Evolutionary conservation across 2,888 invertebrate species (phyloP).

Genomic region (Ctena decussata): DNA sequence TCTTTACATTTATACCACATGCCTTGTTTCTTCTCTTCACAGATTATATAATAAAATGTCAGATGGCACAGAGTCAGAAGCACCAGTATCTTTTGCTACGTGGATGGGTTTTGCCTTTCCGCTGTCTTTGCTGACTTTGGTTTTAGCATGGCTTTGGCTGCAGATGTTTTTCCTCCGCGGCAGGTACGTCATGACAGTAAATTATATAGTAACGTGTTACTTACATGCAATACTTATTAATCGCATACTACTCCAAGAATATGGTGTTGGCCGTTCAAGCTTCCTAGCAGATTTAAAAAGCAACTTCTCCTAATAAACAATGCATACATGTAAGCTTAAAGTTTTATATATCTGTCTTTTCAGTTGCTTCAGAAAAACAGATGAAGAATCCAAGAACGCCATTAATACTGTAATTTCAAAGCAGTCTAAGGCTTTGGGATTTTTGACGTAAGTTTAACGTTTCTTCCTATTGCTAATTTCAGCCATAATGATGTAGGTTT

Average conservation of each 20-base stretch:
- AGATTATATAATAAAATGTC: constrained; percentile 66
- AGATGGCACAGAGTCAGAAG: constrained; percentile 40
- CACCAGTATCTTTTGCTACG: constrained; percentile 76
- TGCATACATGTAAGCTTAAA: neutral
- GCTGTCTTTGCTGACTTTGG: constrained; percentile 74
- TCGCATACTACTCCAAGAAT: too few relatives aligned
- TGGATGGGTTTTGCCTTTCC: constrained; percentile 83
- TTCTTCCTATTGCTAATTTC: neutral
- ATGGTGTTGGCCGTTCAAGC: too few relatives aligned
- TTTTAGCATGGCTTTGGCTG: constrained; percentile 83
- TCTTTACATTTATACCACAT: neutral
- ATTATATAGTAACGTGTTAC: neutral
- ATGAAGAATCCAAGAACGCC: neutral
- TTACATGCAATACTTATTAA: too few relatives aligned
- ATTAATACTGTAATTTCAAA: neutral
- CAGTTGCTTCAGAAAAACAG: constrained; percentile 1
- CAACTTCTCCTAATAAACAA: neutral
- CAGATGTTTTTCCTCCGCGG: constrained; percentile 69
- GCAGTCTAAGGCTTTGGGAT: neutral
- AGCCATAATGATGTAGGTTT: neutral
- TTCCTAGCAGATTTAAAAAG: neutral
- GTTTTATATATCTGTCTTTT: too few relatives aligned
- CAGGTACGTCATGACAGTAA: constrained; percentile 67
- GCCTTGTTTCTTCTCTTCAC: neutral
- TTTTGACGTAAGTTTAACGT: neutral